phyloP scores from a whole-genome alignment of 2,888 invertebrate genomes.

The Tribolium freemani region DNA sequence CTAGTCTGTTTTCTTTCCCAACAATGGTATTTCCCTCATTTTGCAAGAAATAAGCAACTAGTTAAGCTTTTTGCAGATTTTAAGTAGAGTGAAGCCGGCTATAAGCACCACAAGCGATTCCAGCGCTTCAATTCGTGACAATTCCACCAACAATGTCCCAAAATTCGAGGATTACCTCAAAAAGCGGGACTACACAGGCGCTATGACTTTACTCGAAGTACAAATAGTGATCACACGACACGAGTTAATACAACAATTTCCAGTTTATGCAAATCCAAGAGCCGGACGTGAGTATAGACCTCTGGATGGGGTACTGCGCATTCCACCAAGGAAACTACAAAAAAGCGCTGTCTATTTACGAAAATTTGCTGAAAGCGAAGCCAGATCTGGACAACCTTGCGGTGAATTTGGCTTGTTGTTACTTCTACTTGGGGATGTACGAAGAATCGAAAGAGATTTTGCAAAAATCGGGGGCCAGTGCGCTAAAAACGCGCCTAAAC shows the following conservation, averaged over 20 bases:
- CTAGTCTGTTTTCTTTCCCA: neutral
- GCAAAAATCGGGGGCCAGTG: constrained; percentile 74
- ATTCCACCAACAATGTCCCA: constrained; percentile 72
- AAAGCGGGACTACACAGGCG: constrained; percentile 94
- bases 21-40: neutral
- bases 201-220: constrained; percentile 90
- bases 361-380: constrained; percentile 71
- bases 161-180: constrained; percentile 91
- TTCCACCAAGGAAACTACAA: constrained; percentile 97
- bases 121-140: constrained; percentile 40
- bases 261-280: constrained; percentile 73
- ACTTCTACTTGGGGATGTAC: constrained; percentile 91
- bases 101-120: constrained; percentile 69
- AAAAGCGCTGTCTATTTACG: constrained; percentile 82
- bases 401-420: constrained; percentile 92
- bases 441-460: constrained; percentile 78
- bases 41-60: neutral
- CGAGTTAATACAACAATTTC: constrained; percentile 46
- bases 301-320: constrained; percentile 96
- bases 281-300: constrained; percentile 72
- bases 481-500: constrained; percentile 80
- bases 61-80: constrained; percentile 72
- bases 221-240: neutral
- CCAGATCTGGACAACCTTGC: constrained; percentile 75
- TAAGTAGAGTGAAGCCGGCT: constrained; percentile 87